Base-by-base conservation (phyloP, 2,113 vertebrate genomes). In the Xerus inauris region DNA sequence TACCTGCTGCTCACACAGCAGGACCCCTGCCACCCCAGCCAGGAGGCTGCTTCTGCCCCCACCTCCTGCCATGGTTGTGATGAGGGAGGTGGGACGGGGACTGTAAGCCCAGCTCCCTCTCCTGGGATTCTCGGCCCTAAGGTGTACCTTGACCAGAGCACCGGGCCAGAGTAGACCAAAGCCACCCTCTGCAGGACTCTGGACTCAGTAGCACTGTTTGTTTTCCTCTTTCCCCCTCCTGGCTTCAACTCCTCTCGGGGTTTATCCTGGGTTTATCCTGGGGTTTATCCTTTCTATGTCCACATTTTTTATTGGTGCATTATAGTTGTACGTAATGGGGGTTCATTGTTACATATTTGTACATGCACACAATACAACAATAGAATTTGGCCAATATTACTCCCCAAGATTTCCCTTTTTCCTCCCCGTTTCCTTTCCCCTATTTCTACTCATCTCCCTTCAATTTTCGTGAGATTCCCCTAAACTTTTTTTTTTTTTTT, bases 1-100 rank as follows among this genome's bases (percentile, higher is more conserved):
- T 17, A 2, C 0, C 0, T 12, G 45, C 47, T 14, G 35, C 10
- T 26, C 75, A 35, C n/a, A 3, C 0, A 0, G 45, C 30, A 9
- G 72, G 79, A 26, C 20, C 19, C 24, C 1, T 4, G 57, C 54
- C 40, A 0, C 51, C 62, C 69, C 40, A 26, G 65, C 79, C 40
- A 30, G 71, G 92, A 69, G 40, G 54, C 81, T 22, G 40, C 28
- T 14, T 65, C 64, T 65, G 64, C 64, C 64, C 67, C 16, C 30
- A 32, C 12, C 54, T 81, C 40, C 67, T 17, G n/a, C 40, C n/a
- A 57, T 0, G 42, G 49, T 7, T 49, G 85, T 54, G 24, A 24
- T 8, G 12, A 40, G 54, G 6, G 5, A 10, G 20, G 19, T 2
- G 64, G 0, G 32, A 3, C 7, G 0, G 65, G 65, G 62, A 16